Conservation (phyloP, 2,797 vertebrate species). For the Rachycentron canadum region DNA sequence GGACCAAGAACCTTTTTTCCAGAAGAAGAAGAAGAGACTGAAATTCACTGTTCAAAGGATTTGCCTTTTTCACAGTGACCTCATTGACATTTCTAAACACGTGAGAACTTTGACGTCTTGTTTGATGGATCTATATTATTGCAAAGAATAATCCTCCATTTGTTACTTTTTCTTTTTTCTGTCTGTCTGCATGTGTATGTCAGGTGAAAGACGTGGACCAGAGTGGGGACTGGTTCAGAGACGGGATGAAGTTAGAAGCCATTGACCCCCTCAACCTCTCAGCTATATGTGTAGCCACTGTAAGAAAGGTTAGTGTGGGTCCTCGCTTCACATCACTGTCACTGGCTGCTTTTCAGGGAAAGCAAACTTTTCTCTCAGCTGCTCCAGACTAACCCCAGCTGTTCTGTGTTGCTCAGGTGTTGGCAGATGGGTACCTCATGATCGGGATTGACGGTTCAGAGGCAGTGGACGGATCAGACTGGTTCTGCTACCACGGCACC, state of each 20-base stretch:
- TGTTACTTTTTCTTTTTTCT: not conserved
- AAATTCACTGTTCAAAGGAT: no score
- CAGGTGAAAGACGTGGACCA: slow-evolving; percentile 97
- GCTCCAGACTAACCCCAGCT: not conserved
- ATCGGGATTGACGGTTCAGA: slow-evolving; percentile 99
- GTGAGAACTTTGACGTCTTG: no score
- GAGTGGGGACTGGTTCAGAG: slow-evolving; percentile 96
- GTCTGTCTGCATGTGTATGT: not conserved
- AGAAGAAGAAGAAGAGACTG: no score
- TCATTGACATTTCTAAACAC: no score
- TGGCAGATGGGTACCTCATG: slow-evolving; percentile 99
- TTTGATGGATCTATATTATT: not conserved
- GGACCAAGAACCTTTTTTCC: no score
- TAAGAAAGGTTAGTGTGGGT: slow-evolving; percentile 92
- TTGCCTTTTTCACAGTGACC: no score
- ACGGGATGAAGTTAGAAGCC: slow-evolving; percentile 99
- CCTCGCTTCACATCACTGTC: not conserved
- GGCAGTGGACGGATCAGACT: slow-evolving; percentile 98
- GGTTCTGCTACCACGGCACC: slow-evolving; percentile 98
- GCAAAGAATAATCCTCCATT: not conserved
- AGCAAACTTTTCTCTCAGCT: not conserved
- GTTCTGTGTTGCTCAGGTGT: slow-evolving; percentile 84
- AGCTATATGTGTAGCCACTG: slow-evolving; percentile 98
- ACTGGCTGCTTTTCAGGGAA: not conserved
- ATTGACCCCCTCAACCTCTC: slow-evolving; percentile 99